Evolutionary conservation across 1,140 invertebrate genomes (phyloP).

Genomic region (Eciton burchellii): DNA sequence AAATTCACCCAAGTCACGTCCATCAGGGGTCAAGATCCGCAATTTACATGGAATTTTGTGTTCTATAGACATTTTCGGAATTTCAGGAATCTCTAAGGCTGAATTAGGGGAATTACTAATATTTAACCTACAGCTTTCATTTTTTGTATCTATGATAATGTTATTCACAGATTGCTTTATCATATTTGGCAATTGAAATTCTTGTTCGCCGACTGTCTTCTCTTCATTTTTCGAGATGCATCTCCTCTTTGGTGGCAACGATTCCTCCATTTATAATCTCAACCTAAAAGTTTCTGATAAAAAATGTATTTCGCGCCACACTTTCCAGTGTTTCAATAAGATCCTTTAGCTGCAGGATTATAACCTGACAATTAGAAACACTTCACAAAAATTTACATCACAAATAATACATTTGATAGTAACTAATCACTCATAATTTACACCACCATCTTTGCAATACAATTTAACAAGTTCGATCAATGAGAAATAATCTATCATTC

Average conservation of each 20-base stretch:
- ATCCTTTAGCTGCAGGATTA: not conserved
- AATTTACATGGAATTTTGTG: not conserved
- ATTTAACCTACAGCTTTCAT: not conserved
- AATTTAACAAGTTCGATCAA: too few relatives aligned
- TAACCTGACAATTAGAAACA: constrained; percentile 18
- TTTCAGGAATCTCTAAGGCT: not conserved
- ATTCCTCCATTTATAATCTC: constrained; percentile 38
- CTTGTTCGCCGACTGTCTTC: constrained; percentile 4
- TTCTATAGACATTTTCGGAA: not conserved
- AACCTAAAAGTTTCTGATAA: not conserved
- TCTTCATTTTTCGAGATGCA: not conserved
- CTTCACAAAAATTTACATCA: not conserved
- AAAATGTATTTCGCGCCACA: constrained; percentile 6
- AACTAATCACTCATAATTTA: too few relatives aligned
- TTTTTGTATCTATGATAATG: too few relatives aligned
- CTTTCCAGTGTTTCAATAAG: not conserved
- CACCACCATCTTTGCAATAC: too few relatives aligned
- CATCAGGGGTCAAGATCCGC: constrained; percentile 68
- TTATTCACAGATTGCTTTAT: not conserved
- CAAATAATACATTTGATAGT: not conserved
- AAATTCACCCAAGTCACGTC: constrained; percentile 77
- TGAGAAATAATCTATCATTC: too few relatives aligned
- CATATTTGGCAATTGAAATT: constrained; percentile 64
- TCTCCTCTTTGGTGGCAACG: not conserved
- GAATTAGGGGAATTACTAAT: not conserved